These are phyloP conservation scores for Pedionomus torquatus DNA, from an alignment of 2,113 vertebrate species.

Conservation along the genomic window DNA sequence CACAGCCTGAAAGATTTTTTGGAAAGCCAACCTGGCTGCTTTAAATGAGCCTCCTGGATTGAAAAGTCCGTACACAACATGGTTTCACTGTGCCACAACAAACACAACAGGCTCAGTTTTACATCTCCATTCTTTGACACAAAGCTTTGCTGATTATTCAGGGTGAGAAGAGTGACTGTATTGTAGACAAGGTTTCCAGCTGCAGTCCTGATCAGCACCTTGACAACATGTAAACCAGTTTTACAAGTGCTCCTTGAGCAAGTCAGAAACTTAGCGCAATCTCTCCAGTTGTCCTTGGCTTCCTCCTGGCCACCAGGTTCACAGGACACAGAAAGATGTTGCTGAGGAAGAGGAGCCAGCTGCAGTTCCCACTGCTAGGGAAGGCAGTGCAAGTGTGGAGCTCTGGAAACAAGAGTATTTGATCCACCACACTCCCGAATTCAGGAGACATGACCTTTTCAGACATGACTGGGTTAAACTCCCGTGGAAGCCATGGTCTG, in stretches of 20 bases:
- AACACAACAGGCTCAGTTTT: background rate
- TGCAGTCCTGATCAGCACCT: background rate
- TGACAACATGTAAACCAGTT: background rate
- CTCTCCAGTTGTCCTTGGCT: background rate
- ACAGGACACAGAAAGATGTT: background rate
- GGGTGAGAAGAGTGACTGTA: background rate
- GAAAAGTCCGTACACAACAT: background rate
- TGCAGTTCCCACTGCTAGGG: accelerated
- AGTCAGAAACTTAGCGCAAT: background rate
- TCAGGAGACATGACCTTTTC: background rate
- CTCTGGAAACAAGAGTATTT: background rate
- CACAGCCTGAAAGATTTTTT: background rate
- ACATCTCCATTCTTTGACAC: background rate
- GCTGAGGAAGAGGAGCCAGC: background rate
- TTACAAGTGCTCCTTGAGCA: background rate
- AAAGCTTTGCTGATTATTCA: background rate
- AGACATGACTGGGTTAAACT: background rate
- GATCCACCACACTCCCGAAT: background rate
- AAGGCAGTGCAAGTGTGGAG: background rate
- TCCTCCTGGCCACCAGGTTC: background rate
- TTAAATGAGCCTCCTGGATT: background rate
- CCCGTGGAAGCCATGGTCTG: background rate
- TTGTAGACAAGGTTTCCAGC: background rate
- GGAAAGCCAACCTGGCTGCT: background rate
- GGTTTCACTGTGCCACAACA: accelerated